Evolutionary conservation across 1,140 invertebrate species (phyloP).

Genomic region (Microvelia longipes): DNA sequence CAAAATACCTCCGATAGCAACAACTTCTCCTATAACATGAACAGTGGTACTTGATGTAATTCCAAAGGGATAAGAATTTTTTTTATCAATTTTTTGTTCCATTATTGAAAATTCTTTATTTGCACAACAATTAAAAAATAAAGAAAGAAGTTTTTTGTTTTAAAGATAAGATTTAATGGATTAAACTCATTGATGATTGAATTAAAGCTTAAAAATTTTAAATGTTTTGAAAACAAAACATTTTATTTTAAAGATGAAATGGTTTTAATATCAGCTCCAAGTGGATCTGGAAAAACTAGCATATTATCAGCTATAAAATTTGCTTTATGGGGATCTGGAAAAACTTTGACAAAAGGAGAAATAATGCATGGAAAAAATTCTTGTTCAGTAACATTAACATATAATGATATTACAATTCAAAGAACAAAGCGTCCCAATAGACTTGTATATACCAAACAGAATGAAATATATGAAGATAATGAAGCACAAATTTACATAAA

Average conservation of each 20-base stretch:
- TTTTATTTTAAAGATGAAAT: background rate
- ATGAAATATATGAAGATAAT: background rate
- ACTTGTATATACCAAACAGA: background rate
- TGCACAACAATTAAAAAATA: background rate
- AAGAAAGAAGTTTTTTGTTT: background rate
- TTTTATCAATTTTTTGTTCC: background rate
- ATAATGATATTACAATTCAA: background rate
- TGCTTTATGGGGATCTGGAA: background rate
- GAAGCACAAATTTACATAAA: background rate
- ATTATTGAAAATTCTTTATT: background rate
- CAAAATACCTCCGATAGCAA: background rate
- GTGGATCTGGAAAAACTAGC: background rate
- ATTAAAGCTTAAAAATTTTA: background rate
- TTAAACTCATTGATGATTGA: background rate
- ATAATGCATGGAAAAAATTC: background rate
- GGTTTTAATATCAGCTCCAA: background rate
- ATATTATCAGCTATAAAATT: background rate
- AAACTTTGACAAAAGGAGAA: background rate
- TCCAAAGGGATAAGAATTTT: background rate
- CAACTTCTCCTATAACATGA: background rate
- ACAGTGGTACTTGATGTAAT: background rate
- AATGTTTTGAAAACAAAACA: background rate
- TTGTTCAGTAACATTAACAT: background rate
- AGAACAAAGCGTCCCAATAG: background rate
- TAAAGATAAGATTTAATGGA: background rate